Percentiles rank a stretch among this genome's conserved stretches.
Conservation (phyloP, 1,140 invertebrate species). For the Orius insidiosus region DNA sequence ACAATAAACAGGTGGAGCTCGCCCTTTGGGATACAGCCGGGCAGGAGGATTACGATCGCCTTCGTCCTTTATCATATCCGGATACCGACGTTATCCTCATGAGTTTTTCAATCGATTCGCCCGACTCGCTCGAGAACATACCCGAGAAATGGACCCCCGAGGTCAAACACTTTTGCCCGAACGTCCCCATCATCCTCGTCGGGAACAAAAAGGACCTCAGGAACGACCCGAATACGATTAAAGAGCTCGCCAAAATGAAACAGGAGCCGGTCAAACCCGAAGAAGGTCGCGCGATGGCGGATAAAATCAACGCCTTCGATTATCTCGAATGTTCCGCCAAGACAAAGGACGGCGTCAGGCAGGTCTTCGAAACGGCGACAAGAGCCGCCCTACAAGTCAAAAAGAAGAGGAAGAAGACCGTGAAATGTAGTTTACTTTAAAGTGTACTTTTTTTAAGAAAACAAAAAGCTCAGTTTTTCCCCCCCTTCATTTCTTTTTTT, state of each 20-base stretch:
- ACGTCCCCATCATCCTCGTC: constrained; percentile 93
- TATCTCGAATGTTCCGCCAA: constrained; percentile 99
- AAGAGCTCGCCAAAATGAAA: constrained; percentile 95
- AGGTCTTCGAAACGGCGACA: constrained; percentile 98
- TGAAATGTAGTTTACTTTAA: constrained; percentile 11
- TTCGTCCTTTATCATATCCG: constrained; percentile 89
- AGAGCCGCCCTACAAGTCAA: constrained; percentile 85
- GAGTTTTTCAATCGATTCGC: constrained; percentile 96
- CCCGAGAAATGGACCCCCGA: constrained; percentile 97
- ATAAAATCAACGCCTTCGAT: constrained; percentile 97
- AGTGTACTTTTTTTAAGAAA: neutral
- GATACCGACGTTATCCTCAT: constrained; percentile 96
- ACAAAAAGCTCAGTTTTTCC: neutral
- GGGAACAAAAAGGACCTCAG: constrained; percentile 93
- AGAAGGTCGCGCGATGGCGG: constrained; percentile 93
- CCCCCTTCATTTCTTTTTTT: neutral
- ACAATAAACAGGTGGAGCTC: constrained; percentile 85
- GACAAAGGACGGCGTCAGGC: constrained; percentile 96
- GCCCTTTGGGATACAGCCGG: constrained; percentile 98
- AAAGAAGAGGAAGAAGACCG: constrained; percentile 13
- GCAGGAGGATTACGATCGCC: constrained; percentile 94
- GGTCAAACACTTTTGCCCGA: constrained; percentile 95
- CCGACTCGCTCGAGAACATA: constrained; percentile 93
- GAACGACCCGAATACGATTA: constrained; percentile 91
- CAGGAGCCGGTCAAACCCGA: constrained; percentile 97